Base-by-base conservation (phyloP, 1,140 invertebrate species). In the Aethina tumida region DNA sequence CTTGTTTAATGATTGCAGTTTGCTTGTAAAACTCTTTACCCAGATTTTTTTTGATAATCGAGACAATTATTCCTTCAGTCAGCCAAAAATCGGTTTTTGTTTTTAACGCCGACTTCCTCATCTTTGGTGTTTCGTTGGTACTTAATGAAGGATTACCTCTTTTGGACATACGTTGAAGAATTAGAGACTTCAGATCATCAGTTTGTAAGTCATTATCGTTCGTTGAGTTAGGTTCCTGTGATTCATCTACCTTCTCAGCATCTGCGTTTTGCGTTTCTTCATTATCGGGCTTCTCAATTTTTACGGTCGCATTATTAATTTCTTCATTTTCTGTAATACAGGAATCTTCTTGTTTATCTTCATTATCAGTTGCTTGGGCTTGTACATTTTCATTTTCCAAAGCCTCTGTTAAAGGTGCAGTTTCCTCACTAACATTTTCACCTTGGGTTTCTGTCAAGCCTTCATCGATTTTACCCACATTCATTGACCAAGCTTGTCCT, bases 401-500 rank as follows among this genome's bases (percentile, higher is more conserved):
- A 5, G 74, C 50, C 42, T 75, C 59, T 3, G 58, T 40, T 9
- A 45, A 41, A 22, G 58, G 50, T 1, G 58, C 49, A 7, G 45
- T 49, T 16, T 59, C 55, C 41, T 74, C 69, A 49, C 75, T 70
- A 0, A 76, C 82, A 36, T 72, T 64, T 54, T 80, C 73, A 5
- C 87, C 78, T 69, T 94, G 89, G 46, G 83, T 80, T 41, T 84
- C 70, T 42, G 97, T 82, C 53, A 94, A 91, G 24, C 98, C 93
- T 64, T 90, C 79, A 59, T 97, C 92, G 65, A 95, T 91, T 54
- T 91, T 85, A 39, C 94, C 92, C 78, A 95, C 82, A 66, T 95
- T 97, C 47, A 91, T 77, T 52, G 93, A 95, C 41, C 83, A 87
- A 4, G 75, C 75, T 28, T 78, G 69, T 13, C 78, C 77, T 2